These are phyloP conservation scores for Azemiops feae DNA, from an alignment of 2,113 vertebrate species.

Conservation along the genomic window DNA sequence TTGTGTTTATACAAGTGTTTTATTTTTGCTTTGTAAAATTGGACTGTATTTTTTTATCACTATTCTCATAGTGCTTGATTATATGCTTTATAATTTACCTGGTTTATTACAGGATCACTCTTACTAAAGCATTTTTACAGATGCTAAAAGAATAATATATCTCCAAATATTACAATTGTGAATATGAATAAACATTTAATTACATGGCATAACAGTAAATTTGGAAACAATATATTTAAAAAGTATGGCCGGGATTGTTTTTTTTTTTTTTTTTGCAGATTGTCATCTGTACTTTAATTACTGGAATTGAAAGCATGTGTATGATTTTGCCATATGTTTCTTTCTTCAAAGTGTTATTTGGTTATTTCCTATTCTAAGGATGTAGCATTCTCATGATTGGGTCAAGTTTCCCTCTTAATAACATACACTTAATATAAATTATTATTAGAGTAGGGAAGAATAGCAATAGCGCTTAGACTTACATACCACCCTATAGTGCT, in stretches of 20 bases:
- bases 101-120: slow-evolving; percentile 13
- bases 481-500: background rate
- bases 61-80: background rate
- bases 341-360: background rate
- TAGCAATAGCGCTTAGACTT: too few species aligned
- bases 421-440: slow-evolving; percentile 12
- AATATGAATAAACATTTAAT: slow-evolving; percentile 49
- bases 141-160: background rate
- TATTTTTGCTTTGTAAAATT: background rate
- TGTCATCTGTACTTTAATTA: background rate
- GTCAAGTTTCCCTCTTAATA: slow-evolving; percentile 29
- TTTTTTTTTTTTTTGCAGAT: background rate
- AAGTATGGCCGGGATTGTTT: slow-evolving; percentile 6
- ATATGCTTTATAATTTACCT: slow-evolving; percentile 20
- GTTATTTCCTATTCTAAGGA: slow-evolving; percentile 27
- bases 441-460: slow-evolving; percentile 15
- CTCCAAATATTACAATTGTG: slow-evolving; percentile 46
- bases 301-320: background rate
- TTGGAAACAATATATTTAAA: slow-evolving; percentile 44
- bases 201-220: slow-evolving; percentile 33
- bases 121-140: slow-evolving; percentile 23
- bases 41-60: background rate
- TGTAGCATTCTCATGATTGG: background rate
- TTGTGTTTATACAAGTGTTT: background rate
- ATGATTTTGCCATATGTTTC: background rate